Evolutionary conservation across 2,113 vertebrate species (phyloP).

Genomic region (Alces alces): DNA sequence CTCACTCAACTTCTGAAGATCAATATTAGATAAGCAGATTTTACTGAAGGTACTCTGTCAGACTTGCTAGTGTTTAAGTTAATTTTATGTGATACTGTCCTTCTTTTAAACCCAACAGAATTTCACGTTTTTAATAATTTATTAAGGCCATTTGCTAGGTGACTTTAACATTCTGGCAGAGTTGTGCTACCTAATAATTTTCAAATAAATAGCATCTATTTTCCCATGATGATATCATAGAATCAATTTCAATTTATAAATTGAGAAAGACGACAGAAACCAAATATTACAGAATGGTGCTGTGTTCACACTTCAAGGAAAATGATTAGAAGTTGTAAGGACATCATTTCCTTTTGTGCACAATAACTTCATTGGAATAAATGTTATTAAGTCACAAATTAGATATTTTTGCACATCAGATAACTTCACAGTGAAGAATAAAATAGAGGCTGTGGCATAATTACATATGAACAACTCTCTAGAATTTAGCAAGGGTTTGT

Average conservation of each 20-base stretch:
- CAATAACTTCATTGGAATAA: not conserved
- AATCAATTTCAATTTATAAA: conserved; percentile 29
- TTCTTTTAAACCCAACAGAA: conserved; percentile 3
- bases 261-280: not conserved
- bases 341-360: not conserved
- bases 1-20: not conserved
- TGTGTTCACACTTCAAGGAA: not conserved
- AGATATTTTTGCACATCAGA: not conserved
- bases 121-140: conserved; percentile 20
- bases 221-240: not conserved
- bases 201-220: conserved; percentile 26
- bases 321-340: not conserved
- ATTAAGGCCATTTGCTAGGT: not conserved
- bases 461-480: not conserved
- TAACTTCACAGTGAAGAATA: not conserved
- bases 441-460: not conserved
- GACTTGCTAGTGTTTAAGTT: not conserved
- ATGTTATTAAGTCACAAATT: not conserved
- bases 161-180: not conserved
- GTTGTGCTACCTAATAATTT: not conserved
- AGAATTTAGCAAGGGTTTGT: not conserved
- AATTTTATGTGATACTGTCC: not conserved
- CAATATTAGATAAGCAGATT: not conserved
- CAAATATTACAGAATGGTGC: not conserved
- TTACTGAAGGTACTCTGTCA: not conserved